A percentile compares a stretch with the other conserved stretches of the same genome.
These are phyloP conservation scores for Falco berigora DNA, from an alignment of 2,797 vertebrate genomes.

Conservation along the genomic window DNA sequence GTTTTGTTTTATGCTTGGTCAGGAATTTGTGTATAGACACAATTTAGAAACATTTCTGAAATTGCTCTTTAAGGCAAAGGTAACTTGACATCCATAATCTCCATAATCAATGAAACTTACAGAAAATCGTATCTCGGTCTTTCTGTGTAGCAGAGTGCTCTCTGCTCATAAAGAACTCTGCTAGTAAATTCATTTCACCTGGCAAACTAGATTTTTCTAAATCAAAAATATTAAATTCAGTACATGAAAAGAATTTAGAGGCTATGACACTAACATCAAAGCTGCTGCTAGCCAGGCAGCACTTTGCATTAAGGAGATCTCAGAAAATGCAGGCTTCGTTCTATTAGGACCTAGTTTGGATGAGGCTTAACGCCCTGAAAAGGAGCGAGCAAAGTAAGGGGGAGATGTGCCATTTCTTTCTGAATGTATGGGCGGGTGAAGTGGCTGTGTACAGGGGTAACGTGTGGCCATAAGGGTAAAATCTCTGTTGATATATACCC, in stretches of 20 bases:
- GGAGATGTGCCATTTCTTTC: neutral
- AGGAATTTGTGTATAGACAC: slow-evolving; percentile 12
- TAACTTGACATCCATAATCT: neutral
- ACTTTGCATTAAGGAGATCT: neutral
- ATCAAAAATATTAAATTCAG: neutral
- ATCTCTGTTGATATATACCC: neutral
- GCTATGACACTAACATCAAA: neutral
- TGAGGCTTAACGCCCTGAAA: neutral
- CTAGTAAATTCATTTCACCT: slow-evolving; percentile 2
- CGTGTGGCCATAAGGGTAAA: neutral
- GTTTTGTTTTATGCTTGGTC: neutral
- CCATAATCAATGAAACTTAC: neutral
- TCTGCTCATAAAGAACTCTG: neutral
- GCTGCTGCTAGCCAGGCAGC: neutral
- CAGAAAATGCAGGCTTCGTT: neutral
- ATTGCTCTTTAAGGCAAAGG: neutral
- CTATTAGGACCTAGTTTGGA: neutral
- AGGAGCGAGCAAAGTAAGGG: neutral
- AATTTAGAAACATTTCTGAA: neutral
- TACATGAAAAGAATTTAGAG: neutral
- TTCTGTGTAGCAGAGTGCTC: neutral
- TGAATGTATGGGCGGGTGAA: neutral
- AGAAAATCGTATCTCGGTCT: neutral
- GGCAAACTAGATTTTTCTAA: neutral
- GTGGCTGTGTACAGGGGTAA: neutral